Evolutionary conservation across 2,888 invertebrate species (phyloP).

Genomic region (Trachelus troglodyta): DNA sequence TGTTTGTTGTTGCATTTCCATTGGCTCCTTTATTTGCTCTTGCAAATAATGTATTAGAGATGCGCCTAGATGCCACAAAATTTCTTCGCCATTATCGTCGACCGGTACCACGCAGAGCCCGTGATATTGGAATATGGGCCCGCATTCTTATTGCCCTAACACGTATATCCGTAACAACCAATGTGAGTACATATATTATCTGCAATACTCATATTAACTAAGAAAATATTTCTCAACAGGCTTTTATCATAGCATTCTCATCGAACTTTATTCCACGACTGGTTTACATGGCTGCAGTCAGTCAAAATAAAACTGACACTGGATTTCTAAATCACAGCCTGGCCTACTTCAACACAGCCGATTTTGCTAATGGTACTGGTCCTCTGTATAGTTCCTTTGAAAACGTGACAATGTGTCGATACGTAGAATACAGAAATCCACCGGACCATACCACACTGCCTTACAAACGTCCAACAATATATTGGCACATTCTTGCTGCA

Average conservation of each 20-base stretch:
- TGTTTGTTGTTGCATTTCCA: constrained; percentile 89
- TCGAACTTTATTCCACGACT: constrained; percentile 85
- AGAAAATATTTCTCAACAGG: constrained; percentile 64
- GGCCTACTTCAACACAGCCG: constrained; percentile 74
- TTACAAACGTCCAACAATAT: constrained; percentile 76
- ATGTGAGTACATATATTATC: constrained; percentile 70
- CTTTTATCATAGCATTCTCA: constrained; percentile 85
- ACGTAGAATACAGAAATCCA: constrained; percentile 84
- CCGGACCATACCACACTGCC: constrained; percentile 68
- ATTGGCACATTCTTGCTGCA: constrained; percentile 81
- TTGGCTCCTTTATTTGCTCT: constrained; percentile 85
- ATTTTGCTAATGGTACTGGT: constrained; percentile 68
- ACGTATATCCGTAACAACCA: constrained; percentile 80
- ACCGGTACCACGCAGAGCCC: constrained; percentile 79
- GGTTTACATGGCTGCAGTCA: constrained; percentile 73
- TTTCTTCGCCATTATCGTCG: constrained; percentile 79
- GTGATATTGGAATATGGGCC: constrained; percentile 85
- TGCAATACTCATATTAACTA: neutral
- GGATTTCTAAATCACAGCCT: constrained; percentile 77
- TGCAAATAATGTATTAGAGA: constrained; percentile 85
- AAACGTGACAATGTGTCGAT: constrained; percentile 46
- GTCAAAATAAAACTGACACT: constrained; percentile 67
- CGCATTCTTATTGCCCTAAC: constrained; percentile 80
- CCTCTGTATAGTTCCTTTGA: constrained; percentile 54
- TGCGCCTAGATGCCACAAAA: constrained; percentile 85